Percentiles rank a stretch among this genome's conserved stretches.
These are phyloP conservation scores for Oscheius onirici DNA, from an alignment of 2,888 invertebrate species.

Conservation along the genomic window DNA sequence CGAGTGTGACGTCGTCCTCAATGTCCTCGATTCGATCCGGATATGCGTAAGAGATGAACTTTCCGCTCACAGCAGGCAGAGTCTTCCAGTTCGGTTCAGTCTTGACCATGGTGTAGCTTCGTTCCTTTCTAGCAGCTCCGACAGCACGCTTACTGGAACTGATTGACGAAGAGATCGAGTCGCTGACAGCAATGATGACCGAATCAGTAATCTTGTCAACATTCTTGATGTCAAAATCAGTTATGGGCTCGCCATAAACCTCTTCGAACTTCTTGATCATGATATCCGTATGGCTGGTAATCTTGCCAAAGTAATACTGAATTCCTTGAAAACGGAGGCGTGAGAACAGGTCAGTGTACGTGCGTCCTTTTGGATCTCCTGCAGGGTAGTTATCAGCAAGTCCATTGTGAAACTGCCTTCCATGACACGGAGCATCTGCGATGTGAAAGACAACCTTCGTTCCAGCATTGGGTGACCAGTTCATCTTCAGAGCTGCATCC, in stretches of 20 bases:
- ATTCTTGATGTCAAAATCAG: constrained; percentile 35
- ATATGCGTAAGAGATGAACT: not conserved
- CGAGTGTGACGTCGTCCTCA: not conserved
- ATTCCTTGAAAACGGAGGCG: constrained; percentile 5
- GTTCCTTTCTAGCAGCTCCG: not conserved
- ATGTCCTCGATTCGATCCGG: constrained; percentile 22
- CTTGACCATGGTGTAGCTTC: not conserved
- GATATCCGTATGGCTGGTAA: constrained; percentile 22
- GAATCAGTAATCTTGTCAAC: constrained; percentile 21
- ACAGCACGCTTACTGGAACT: not conserved
- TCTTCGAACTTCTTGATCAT: constrained; percentile 33
- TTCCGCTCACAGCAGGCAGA: not conserved
- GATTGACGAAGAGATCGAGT: constrained; percentile 9
- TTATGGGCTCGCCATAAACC: constrained; percentile 33
- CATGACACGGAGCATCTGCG: constrained; percentile 33
- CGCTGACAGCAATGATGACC: constrained; percentile 29
- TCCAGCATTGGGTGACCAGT: constrained; percentile 29
- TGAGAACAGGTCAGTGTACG: constrained; percentile 10
- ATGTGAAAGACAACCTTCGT: constrained; percentile 39
- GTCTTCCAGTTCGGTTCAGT: not conserved
- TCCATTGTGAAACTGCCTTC: constrained; percentile 21
- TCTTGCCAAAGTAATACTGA: constrained; percentile 39
- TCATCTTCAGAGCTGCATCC: constrained; percentile 21
- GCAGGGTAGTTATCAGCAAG: constrained; percentile 22
- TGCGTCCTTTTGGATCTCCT: constrained; percentile 34